Conservation (phyloP, 2,797 vertebrate species). For the Sebastes ruberrimus region DNA sequence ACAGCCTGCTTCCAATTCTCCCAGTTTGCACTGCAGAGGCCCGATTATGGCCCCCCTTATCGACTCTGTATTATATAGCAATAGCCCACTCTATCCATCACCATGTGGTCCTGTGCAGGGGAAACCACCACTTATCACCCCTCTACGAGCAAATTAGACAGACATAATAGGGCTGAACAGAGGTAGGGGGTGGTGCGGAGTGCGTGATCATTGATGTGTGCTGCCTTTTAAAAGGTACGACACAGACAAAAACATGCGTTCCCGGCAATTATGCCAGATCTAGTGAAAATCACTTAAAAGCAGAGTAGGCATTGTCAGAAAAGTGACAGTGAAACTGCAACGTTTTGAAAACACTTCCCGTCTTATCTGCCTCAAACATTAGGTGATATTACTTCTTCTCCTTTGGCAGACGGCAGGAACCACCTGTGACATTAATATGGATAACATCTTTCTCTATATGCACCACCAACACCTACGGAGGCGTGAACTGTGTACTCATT, state of each 20-base stretch:
- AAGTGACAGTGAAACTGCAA: slow-evolving; percentile 13
- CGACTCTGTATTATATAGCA: slow-evolving; percentile 23
- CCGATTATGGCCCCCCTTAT: slow-evolving; percentile 25
- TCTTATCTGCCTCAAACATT: slow-evolving; percentile 1
- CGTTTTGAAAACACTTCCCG: slow-evolving; percentile 2
- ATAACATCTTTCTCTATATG: slow-evolving; percentile 24
- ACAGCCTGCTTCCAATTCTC: slow-evolving; percentile 16
- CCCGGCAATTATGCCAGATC: slow-evolving; percentile 4
- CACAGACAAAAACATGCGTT: slow-evolving; percentile 11
- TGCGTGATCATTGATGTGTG: slow-evolving; percentile 20
- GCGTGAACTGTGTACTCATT: slow-evolving; percentile 18
- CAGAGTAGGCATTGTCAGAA: neutral
- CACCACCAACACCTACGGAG: slow-evolving; percentile 8
- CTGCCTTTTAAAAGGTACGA: slow-evolving; percentile 12
- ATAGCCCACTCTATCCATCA: slow-evolving; percentile 48
- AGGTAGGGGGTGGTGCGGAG: slow-evolving; percentile 13
- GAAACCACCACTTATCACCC: slow-evolving; percentile 58
- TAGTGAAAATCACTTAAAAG: slow-evolving; percentile 9
- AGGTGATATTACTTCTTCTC: neutral
- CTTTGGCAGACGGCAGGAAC: slow-evolving; percentile 10
- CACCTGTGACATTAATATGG: slow-evolving; percentile 32
- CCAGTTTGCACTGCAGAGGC: slow-evolving; percentile 7
- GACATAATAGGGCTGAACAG: slow-evolving; percentile 42
- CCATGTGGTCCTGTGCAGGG: slow-evolving; percentile 9
- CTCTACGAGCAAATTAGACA: slow-evolving; percentile 58